Conservation (phyloP, 2,797 vertebrate genomes). For the Eulemur rubriventer region DNA sequence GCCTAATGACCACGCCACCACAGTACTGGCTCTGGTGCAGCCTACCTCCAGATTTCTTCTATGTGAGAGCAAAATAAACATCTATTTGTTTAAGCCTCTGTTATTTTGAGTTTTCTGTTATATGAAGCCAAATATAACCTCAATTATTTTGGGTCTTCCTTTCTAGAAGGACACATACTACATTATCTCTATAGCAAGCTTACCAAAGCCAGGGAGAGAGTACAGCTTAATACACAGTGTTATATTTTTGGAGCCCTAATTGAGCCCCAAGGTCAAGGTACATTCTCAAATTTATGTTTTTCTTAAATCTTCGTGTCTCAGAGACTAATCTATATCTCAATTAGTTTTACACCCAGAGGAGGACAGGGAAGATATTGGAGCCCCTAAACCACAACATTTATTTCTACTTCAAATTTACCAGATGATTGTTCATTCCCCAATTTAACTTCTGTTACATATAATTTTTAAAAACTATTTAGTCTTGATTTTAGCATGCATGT, state of each 20-base stretch:
- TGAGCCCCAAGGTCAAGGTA: background rate
- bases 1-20: background rate
- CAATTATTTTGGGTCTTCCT: background rate
- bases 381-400: background rate
- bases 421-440: background rate
- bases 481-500: background rate
- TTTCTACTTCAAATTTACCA: slow-evolving; percentile 20
- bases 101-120: background rate
- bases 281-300: background rate
- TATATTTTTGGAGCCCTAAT: background rate
- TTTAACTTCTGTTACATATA: background rate
- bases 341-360: background rate
- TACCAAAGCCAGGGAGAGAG: background rate
- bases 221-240: background rate
- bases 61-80: background rate
- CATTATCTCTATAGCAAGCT: background rate
- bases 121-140: background rate
- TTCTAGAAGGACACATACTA: background rate
- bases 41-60: background rate
- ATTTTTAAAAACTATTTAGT: background rate
- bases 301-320: background rate
- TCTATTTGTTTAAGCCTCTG: background rate
- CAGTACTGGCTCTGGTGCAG: background rate
- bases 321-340: background rate
- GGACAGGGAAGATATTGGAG: background rate